phyloP scores from a whole-genome alignment of 2,888 invertebrate genomes.

The Sycophila texana region DNA sequence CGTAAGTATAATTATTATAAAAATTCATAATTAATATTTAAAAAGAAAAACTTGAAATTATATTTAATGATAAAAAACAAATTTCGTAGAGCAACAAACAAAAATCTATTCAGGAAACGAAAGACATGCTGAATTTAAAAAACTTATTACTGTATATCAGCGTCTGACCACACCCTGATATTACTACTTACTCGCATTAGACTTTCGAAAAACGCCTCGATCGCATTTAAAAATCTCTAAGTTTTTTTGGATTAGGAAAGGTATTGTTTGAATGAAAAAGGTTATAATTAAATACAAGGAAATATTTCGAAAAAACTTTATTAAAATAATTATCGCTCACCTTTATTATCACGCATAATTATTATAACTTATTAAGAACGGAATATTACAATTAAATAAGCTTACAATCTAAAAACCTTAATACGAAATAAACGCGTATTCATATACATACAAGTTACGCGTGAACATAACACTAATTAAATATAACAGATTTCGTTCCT shows the following conservation, averaged over 20 bases:
- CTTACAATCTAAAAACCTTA: constrained; percentile 57
- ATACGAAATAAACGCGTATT: constrained; percentile 44
- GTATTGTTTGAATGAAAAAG: neutral
- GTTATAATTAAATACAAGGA: neutral
- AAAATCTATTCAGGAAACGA: too few species aligned
- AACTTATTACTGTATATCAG: too few species aligned
- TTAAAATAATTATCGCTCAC: constrained; percentile 53
- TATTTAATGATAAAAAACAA: too few species aligned
- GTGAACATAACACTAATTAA: constrained; percentile 55
- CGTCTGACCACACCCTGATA: too few species aligned
- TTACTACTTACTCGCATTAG: neutral
- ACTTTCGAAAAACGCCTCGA: neutral
- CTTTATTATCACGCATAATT: constrained; percentile 58
- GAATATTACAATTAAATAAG: constrained; percentile 60
- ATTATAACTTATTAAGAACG: constrained; percentile 55
- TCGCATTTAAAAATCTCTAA: neutral
- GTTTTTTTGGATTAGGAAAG: neutral
- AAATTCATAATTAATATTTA: too few species aligned
- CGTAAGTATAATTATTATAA: too few species aligned
- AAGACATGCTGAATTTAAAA: too few species aligned
- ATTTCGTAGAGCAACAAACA: too few species aligned
- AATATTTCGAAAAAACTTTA: constrained; percentile 51
- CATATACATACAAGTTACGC: constrained; percentile 59
- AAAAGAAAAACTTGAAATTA: too few species aligned
- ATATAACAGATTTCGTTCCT: constrained; percentile 31